Conservation (phyloP, 2,797 vertebrate species). For the Mormyrus hasselquistii region DNA sequence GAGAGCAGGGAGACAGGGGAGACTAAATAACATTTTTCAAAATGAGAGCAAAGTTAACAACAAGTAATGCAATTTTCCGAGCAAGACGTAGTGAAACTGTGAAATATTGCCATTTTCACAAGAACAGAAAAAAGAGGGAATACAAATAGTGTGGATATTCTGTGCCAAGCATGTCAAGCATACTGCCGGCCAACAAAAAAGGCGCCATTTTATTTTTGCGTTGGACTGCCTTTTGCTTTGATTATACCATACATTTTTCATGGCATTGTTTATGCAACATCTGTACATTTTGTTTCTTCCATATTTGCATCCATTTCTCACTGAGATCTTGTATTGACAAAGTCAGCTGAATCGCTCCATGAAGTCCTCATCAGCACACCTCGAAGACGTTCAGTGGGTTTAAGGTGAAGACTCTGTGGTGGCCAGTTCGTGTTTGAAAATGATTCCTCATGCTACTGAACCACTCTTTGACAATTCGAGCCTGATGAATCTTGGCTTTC, state of each 20-base stretch:
- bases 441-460: neutral
- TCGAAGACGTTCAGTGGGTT: no score
- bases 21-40: neutral
- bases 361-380: no score
- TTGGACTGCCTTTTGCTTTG: no score
- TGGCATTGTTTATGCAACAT: no score
- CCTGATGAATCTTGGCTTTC: neutral
- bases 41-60: neutral
- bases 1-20: neutral
- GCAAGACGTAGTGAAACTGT: neutral
- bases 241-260: no score
- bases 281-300: no score
- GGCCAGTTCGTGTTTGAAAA: neutral
- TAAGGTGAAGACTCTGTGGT: neutral
- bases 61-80: neutral
- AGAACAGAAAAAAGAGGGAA: neutral
- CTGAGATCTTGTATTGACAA: no score
- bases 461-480: neutral
- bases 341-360: no score
- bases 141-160: neutral
- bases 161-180: neutral
- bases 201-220: no score
- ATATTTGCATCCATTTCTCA: no score
- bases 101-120: neutral
- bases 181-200: no score